Conservation (phyloP, 1,140 invertebrate genomes). For the Episyrphus balteatus region DNA sequence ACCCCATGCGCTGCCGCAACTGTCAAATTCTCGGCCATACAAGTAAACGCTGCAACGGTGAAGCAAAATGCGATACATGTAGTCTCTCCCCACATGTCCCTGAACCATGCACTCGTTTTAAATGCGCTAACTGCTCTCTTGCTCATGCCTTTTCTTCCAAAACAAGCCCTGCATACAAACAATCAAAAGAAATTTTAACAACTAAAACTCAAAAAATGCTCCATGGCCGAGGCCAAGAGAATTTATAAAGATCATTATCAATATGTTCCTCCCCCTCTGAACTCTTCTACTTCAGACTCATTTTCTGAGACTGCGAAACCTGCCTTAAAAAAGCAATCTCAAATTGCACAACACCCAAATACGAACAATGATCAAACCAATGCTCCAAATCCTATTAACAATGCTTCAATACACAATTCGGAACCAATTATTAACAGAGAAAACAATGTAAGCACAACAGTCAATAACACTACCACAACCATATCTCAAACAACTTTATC, state of each 20-base stretch:
- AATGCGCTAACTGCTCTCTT: background rate
- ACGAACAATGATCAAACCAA: no score
- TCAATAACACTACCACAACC: no score
- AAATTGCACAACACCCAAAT: no score
- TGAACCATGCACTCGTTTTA: background rate
- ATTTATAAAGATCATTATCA: background rate
- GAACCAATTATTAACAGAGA: no score
- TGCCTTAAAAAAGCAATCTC: no score
- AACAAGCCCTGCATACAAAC: no score
- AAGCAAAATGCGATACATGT: background rate
- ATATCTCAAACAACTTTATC: no score
- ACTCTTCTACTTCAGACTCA: no score
- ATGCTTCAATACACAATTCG: no score
- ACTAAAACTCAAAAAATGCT: background rate
- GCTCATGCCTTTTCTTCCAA: background rate
- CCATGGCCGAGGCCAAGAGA: background rate
- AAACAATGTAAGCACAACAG: no score
- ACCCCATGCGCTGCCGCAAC: background rate
- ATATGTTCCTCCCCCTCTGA: background rate
- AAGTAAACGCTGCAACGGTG: background rate
- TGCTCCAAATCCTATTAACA: no score
- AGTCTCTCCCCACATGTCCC: background rate
- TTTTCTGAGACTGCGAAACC: no score
- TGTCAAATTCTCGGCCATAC: background rate
- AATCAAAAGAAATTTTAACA: background rate